Conservation (phyloP, 2,113 vertebrate species). For the Vimba vimba region DNA sequence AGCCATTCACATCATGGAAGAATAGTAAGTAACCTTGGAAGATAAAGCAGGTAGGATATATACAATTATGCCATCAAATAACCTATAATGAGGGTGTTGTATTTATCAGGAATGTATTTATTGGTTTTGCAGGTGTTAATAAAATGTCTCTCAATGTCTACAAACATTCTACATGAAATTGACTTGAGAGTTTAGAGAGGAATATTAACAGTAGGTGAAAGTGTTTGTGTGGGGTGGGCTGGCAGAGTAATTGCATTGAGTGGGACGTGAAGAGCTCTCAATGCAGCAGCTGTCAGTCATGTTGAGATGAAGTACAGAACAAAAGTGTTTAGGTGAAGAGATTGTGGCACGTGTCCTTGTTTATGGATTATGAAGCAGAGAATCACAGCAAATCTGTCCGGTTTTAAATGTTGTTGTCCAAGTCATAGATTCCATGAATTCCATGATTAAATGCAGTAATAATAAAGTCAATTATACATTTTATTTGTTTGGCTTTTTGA, state of each 20-base stretch:
- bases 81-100: background rate
- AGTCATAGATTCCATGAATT: background rate
- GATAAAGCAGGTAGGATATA: too few species aligned
- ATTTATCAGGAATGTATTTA: background rate
- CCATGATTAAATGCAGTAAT: background rate
- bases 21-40: too few species aligned
- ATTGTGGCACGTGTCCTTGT: background rate
- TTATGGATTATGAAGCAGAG: background rate
- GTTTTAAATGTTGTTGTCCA: background rate
- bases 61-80: background rate
- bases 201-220: background rate
- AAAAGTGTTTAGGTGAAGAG: conserved; percentile 11
- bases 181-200: background rate
- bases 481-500: background rate
- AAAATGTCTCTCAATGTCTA: background rate
- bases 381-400: background rate
- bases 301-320: background rate
- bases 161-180: too few species aligned
- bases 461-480: background rate
- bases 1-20: too few species aligned
- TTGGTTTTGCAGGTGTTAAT: background rate
- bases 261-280: conserved; percentile 8
- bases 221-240: background rate
- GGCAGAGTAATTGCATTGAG: background rate
- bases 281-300: background rate